Conservation (phyloP, 1,140 invertebrate genomes). For the Aricia agestis region DNA sequence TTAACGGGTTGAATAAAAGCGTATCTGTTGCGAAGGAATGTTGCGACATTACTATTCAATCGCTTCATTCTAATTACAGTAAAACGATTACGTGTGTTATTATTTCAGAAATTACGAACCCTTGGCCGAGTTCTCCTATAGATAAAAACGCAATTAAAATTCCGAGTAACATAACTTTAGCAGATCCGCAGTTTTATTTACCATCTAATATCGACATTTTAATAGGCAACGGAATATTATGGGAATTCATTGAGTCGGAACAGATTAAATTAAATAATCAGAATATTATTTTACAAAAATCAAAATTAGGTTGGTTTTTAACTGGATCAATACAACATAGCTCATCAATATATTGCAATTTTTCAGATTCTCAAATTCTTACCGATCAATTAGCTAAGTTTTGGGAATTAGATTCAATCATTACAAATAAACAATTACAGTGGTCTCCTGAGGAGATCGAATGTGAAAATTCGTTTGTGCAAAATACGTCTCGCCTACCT, state of each 20-base stretch:
- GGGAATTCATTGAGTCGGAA: conserved; percentile 9
- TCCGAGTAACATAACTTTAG: too few relatives aligned
- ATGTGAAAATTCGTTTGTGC: conserved; percentile 37
- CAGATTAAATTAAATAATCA: conserved; percentile 13
- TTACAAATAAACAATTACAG: conserved; percentile 23
- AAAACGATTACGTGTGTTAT: conserved; percentile 8
- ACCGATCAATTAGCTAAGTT: too few relatives aligned
- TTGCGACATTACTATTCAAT: conserved; percentile 14
- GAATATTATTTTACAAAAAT: conserved; percentile 11
- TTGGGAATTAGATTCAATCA: conserved; percentile 12
- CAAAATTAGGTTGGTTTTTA: conserved; percentile 33
- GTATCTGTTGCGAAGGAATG: not conserved
- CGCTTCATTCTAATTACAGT: not conserved
- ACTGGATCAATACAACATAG: conserved; percentile 26
- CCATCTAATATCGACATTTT: conserved; percentile 11
- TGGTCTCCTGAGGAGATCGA: conserved; percentile 29
- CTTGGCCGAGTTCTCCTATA: conserved; percentile 6
- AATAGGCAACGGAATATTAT: conserved; percentile 16
- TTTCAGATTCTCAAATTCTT: too few relatives aligned
- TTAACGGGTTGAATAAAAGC: too few relatives aligned
- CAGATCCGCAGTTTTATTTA: too few relatives aligned
- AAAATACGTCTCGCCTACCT: conserved; percentile 26
- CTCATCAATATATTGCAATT: too few relatives aligned
- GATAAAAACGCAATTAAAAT: not conserved
- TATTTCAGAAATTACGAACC: conserved; percentile 10